phyloP scores from a whole-genome alignment of 2,113 vertebrate genomes.

The Motacilla alba region DNA sequence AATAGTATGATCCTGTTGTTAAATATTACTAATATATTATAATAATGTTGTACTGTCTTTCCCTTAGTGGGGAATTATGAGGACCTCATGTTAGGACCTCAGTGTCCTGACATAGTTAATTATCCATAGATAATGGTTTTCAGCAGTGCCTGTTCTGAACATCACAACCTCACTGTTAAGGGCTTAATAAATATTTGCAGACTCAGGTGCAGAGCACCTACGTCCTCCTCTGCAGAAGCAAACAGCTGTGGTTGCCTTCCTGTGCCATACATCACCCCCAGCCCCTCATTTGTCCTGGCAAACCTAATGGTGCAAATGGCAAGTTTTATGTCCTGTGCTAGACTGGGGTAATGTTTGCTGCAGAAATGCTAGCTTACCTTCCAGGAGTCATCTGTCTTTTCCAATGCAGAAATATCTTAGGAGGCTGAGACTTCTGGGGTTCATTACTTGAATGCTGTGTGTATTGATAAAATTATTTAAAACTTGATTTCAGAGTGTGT shows the following conservation, averaged over 20 bases:
- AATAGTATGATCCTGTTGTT: slow-evolving; percentile 39
- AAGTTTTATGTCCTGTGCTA: slow-evolving; percentile 59
- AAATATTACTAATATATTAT: slow-evolving; percentile 64
- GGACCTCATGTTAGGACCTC: slow-evolving; percentile 71
- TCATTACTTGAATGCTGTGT: not conserved
- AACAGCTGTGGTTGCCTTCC: slow-evolving; percentile 78
- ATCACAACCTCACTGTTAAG: slow-evolving; percentile 44
- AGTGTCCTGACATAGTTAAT: slow-evolving; percentile 77
- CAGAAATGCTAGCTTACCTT: slow-evolving; percentile 52
- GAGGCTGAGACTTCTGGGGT: not conserved
- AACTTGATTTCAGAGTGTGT: not conserved
- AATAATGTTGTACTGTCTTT: slow-evolving; percentile 66
- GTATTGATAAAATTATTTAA: not conserved
- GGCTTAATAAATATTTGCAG: slow-evolving; percentile 67
- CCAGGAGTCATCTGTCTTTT: slow-evolving; percentile 65
- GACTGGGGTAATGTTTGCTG: slow-evolving; percentile 42
- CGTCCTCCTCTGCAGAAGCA: slow-evolving; percentile 41
- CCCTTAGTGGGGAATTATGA: slow-evolving; percentile 67
- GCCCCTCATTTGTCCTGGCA: slow-evolving; percentile 69
- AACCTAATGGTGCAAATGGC: slow-evolving; percentile 72
- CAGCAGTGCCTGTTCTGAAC: slow-evolving; percentile 39
- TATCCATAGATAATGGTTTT: slow-evolving; percentile 77
- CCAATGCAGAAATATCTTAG: slow-evolving; percentile 29
- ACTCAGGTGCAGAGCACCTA: slow-evolving; percentile 68
- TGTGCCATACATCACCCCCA: slow-evolving; percentile 72